Evolutionary conservation across 92 coral and sea anemone genomes (phyloP), one percentile per base, ranked within the genome.

Genomic region (Zoanthus gigantus): DNA sequence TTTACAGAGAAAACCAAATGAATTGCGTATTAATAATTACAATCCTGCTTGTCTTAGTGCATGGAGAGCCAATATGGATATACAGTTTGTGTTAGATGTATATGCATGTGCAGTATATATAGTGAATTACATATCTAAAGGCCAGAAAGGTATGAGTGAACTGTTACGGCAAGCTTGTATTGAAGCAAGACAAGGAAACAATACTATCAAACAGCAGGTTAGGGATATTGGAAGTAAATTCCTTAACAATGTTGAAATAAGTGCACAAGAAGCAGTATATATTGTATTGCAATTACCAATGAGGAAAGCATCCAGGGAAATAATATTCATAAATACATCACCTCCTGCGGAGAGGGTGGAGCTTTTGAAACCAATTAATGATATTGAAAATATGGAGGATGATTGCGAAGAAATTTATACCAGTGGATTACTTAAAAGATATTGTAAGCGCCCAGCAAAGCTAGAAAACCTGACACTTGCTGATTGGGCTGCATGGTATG

Each of bases 71-170:
- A 61, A 61, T 61, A 61, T 61, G 68, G 68, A 61, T 61, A 68
- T 68, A 23, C 74, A 68, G 45, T 68, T 18, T 68, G 74, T 68
- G 9, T 68, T 68, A 68, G 74, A 68, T 68, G 74, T 68, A 23
- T 68, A 68, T 68, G 74, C 58, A 30, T 61, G 29, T 61, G 69
- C 29, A 16, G 69, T 61, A 61, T 61, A 17, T 61, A 61, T 61
- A 61, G 69, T 23, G 69, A 61, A 61, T 61, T 61, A 61, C 69
- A 61, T 61, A 61, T 61, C 69, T 16, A 84, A 84, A 72, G 88
- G 71, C 29, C 88, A 84, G 52, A 84, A 84, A 84, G 83, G 88
- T 7, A 84, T 84, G 82, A 72, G 88, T 84, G 88, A 84, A 73
- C 72, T 84, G 50, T 72, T 84, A 67, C 61, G 83, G 46, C 56